phyloP scores from a whole-genome alignment of 1,140 invertebrate species.

The Hylaeus volcanicus region DNA sequence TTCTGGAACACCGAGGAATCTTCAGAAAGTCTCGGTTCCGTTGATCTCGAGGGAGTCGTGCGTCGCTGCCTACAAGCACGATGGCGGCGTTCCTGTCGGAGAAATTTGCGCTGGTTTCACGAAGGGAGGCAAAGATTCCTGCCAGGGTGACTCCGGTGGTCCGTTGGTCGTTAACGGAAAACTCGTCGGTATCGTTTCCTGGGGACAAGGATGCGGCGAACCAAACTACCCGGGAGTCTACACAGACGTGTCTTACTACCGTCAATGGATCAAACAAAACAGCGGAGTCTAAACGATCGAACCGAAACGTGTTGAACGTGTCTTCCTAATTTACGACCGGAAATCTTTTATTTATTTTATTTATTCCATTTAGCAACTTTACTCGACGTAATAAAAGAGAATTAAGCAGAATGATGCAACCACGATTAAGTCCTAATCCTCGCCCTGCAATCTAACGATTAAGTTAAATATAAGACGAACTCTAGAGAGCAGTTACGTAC shows the following conservation, averaged over 20 bases:
- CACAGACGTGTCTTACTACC: constrained; percentile 78
- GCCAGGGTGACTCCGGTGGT: constrained; percentile 83
- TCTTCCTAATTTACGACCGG: too few species aligned
- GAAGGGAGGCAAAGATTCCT: constrained; percentile 86
- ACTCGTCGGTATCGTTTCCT: constrained; percentile 83
- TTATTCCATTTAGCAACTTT: too few species aligned
- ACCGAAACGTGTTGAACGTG: neutral
- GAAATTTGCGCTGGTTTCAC: constrained; percentile 87
- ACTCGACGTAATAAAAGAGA: too few species aligned
- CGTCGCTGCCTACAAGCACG: constrained; percentile 64
- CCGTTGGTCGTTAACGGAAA: constrained; percentile 71
- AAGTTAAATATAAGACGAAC: too few species aligned
- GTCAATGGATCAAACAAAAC: constrained; percentile 74
- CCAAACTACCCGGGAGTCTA: constrained; percentile 81
- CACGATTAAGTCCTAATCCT: too few species aligned
- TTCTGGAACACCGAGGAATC: neutral
- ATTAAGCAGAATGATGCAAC: too few species aligned
- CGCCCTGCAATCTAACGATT: too few species aligned
- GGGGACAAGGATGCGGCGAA: constrained; percentile 82
- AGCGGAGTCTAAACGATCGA: neutral
- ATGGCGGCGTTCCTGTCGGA: constrained; percentile 81
- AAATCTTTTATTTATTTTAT: too few species aligned
- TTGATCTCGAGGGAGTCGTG: constrained; percentile 72
- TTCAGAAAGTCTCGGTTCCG: constrained; percentile 75
- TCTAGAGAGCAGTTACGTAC: too few species aligned